Base-by-base conservation (phyloP, 2,797 vertebrate genomes). In the Bradypus variegatus region DNA sequence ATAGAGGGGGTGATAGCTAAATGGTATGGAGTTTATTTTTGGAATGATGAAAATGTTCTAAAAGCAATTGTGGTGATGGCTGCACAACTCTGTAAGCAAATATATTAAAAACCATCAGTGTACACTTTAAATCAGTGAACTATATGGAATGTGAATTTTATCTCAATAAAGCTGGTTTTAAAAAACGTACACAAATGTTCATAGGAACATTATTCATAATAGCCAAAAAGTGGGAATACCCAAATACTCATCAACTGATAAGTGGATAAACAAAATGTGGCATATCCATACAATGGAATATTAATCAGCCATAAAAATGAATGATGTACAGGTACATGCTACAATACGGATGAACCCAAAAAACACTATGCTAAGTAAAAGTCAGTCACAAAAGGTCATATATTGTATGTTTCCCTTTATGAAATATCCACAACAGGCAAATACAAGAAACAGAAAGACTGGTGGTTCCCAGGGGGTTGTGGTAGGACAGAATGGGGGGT, bases 361-460 rank as follows among this genome's bases (percentile, higher is more conserved):
- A 75, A 75, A 45, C 13, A 73, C 25, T 72, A 38, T 12, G 27
- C 21, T 72, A 72, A 72, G 31, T 38, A n/a, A 21, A 72, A 89
- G 62, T 15, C 72, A 77, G 64, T 36, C 48, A 90, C 36, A 60
- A 87, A 72, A 69, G 29, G 72, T 36, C 60, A 89, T 21, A 84
- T 48, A 64, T 31, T 89, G 5, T 31, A 69, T 41, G 33, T 86
- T 48, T 78, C 21, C 65, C 62, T 58, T 70, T 88, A 88, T 41
- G 48, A 78, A 75, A 62, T 84, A 36, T 45, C 14, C 45, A 90
- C 31, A 83, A 86, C 0, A 78, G 64, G 55, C n/a, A 64, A 82
- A 94, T 65, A 48, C 77, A 90, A 64, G n/a, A 89, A 29, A 73
- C 33, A 81, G 76, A 89, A 88, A 92, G 62, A 84, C 36, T 45